Evolutionary conservation across 2,888 invertebrate species (phyloP).

Genomic region (Merodon equestris): DNA sequence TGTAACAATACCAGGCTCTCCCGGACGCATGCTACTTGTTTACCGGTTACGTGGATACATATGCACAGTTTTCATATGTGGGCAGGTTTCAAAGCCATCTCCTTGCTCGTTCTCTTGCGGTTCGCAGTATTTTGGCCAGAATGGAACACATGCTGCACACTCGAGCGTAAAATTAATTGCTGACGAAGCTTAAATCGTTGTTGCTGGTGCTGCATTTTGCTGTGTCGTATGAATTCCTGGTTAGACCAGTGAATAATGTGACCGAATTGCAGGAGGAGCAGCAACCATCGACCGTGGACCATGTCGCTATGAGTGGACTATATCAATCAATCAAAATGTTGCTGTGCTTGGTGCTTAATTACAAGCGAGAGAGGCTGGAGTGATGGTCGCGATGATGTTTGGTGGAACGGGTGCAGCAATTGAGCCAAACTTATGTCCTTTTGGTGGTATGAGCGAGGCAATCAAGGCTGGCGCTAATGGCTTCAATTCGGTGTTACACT

Average conservation of each 20-base stretch:
- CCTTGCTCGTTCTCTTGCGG: constrained; percentile 37
- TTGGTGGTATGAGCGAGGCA: background rate
- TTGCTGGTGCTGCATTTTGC: constrained; percentile 66
- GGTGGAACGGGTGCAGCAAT: constrained; percentile 4
- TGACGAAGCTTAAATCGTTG: constrained; percentile 67
- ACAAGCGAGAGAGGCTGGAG: constrained; percentile 18
- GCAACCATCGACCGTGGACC: background rate
- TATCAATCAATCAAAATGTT: constrained; percentile 68
- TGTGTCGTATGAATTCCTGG: constrained; percentile 62
- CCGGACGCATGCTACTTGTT: constrained; percentile 5
- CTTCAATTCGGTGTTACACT: constrained; percentile 51
- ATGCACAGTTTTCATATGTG: no score
- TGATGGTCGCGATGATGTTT: constrained; percentile 22
- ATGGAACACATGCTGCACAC: constrained; percentile 66
- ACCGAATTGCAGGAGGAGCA: constrained; percentile 2
- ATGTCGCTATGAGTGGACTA: constrained; percentile 38
- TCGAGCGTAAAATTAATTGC: constrained; percentile 69
- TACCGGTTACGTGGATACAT: no score
- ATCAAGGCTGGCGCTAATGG: constrained; percentile 50
- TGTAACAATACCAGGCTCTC: constrained; percentile 38
- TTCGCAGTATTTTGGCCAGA: constrained; percentile 54
- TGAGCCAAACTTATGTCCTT: constrained; percentile 58
- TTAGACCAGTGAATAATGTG: constrained; percentile 38
- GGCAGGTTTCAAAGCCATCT: no score
- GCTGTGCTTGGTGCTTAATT: constrained; percentile 58